Conservation (phyloP, 2,113 vertebrate genomes). For the Dromas ardeola region DNA sequence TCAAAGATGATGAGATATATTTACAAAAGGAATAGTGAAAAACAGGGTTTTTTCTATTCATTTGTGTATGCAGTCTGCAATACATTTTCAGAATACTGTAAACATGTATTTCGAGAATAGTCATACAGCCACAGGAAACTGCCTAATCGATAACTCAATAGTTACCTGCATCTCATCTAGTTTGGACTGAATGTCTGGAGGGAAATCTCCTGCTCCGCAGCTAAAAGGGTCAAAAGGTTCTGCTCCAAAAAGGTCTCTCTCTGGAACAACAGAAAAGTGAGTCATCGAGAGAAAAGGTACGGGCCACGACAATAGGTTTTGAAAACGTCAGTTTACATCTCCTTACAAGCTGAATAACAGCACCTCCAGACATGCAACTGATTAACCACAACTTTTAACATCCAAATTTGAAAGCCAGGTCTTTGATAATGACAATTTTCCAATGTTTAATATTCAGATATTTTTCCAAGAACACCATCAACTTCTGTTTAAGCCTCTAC, state of each 20-base stretch:
- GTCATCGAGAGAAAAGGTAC: not conserved
- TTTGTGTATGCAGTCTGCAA: not conserved
- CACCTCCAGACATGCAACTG: not conserved
- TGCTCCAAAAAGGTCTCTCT: slow-evolving; percentile 94
- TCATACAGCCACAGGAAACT: not conserved
- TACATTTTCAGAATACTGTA: not conserved
- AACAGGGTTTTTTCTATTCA: not conserved
- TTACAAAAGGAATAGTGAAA: not conserved
- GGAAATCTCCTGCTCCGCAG: slow-evolving; percentile 92
- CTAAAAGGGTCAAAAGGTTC: slow-evolving; percentile 98
- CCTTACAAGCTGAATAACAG: not conserved
- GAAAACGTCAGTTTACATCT: not conserved
- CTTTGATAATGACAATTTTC: not conserved
- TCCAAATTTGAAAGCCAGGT: not conserved
- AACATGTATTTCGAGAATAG: not conserved
- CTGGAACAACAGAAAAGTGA: slow-evolving; percentile 75
- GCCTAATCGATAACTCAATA: not conserved
- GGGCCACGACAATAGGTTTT: accelerated
- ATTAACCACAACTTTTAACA: not conserved
- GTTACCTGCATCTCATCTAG: slow-evolving; percentile 99
- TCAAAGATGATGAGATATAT: not conserved
- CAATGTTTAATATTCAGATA: not conserved
- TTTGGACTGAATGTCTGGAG: slow-evolving; percentile 96
- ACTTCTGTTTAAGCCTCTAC: not conserved
- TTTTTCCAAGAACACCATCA: not conserved